Evolutionary conservation across 2,888 invertebrate genomes (phyloP).

Genomic region (Sinopyrophorus schimmeli): DNA sequence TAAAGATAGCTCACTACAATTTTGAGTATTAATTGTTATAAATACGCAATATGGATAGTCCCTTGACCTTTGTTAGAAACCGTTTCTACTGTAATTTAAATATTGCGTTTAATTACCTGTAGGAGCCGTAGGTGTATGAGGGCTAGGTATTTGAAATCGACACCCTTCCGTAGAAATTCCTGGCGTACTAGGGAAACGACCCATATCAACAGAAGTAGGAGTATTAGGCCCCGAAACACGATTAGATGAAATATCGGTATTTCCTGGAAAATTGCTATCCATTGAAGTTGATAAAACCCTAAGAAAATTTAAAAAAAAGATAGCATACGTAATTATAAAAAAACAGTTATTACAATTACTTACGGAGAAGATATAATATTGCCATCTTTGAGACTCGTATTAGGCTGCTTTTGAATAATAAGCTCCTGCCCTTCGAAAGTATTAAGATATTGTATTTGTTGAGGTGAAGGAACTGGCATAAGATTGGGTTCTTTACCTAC

Average conservation of each 20-base stretch:
- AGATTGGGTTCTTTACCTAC: conserved; percentile 81
- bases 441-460: conserved; percentile 94
- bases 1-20: no score
- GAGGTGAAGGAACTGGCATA: conserved; percentile 95
- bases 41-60: no score
- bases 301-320: no score
- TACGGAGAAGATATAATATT: conserved; percentile 76
- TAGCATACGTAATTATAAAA: not conserved
- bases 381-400: conserved; percentile 82
- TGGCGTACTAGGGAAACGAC: conserved; percentile 53
- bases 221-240: conserved; percentile 59
- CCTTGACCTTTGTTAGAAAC: no score
- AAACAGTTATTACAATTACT: conserved; percentile 49
- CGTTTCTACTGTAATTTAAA: no score
- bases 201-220: conserved; percentile 57
- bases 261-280: conserved; percentile 54
- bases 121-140: conserved; percentile 53
- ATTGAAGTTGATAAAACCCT: conserved; percentile 51
- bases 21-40: no score
- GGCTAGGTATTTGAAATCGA: conserved; percentile 59
- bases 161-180: conserved; percentile 52
- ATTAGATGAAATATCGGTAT: conserved; percentile 50
- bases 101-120: conserved; percentile 24
- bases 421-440: conserved; percentile 95
- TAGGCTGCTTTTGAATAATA: conserved; percentile 94